Percentiles rank a stretch among this genome's conserved stretches.
Evolutionary conservation across 1,140 invertebrate species (phyloP).

Genomic region (Callitettix versicolor): DNA sequence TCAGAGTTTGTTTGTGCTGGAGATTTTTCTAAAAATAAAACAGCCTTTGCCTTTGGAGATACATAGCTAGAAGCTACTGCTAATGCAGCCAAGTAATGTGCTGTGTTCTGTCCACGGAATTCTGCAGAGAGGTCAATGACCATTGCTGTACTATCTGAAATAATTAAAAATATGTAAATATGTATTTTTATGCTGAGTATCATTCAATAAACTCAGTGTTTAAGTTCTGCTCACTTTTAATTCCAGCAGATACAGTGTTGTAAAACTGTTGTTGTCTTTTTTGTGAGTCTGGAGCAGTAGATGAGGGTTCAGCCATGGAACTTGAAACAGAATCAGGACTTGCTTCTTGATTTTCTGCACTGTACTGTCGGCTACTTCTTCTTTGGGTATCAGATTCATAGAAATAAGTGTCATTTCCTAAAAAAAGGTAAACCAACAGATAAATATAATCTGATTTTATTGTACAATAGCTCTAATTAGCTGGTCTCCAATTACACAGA

Average conservation of each 20-base stretch:
- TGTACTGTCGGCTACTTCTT: background rate
- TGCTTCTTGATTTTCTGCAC: conserved; percentile 1
- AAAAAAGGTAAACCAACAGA: background rate
- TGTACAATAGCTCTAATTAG: too few species aligned
- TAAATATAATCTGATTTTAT: too few species aligned
- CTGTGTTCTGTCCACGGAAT: conserved; percentile 37
- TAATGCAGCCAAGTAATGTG: conserved; percentile 36
- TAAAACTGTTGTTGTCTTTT: conserved; percentile 39
- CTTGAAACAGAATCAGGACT: conserved; percentile 1
- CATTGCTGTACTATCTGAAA: conserved; percentile 28
- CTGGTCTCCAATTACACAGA: too few species aligned
- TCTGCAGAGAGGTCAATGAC: conserved; percentile 40
- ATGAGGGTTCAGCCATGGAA: conserved; percentile 19
- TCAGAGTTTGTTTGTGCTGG: conserved; percentile 18
- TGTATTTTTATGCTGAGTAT: too few species aligned
- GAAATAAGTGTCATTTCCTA: conserved; percentile 1
- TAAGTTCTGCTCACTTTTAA: conserved; percentile 27
- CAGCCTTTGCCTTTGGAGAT: conserved; percentile 38
- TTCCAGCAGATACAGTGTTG: conserved; percentile 37
- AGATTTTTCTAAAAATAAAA: conserved; percentile 33
- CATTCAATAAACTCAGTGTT: too few species aligned
- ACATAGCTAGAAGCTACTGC: conserved; percentile 40
- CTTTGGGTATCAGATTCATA: background rate
- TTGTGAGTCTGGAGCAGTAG: conserved; percentile 31
- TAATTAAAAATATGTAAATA: background rate